phyloP scores from a whole-genome alignment of 92 coral and sea anemone species.

The Porites evermanni region DNA sequence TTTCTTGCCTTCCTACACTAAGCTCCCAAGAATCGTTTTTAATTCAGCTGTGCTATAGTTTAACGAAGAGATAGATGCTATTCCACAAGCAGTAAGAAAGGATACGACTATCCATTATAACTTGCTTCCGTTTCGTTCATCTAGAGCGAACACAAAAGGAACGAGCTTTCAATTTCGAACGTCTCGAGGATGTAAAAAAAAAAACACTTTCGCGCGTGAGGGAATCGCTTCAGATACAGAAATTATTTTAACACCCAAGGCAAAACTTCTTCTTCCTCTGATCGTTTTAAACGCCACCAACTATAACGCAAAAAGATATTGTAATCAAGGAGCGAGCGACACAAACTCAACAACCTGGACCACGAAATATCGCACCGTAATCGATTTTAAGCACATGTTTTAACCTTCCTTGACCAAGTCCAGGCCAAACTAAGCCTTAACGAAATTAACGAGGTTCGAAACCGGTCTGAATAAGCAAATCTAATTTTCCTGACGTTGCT shows the following conservation, averaged over 20 bases:
- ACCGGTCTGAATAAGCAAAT: background rate
- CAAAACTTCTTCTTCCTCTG: background rate
- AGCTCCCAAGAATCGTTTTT: background rate
- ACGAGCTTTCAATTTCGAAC: conserved; percentile 40
- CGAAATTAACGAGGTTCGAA: background rate
- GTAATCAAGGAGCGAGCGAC: background rate
- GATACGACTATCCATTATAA: background rate
- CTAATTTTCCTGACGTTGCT: background rate
- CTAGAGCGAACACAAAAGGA: conserved; percentile 21
- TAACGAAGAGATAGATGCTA: background rate
- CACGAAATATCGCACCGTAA: conserved; percentile 1
- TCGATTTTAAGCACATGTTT: background rate
- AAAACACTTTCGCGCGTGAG: background rate
- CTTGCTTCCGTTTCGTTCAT: conserved; percentile 18
- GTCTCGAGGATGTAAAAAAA: background rate
- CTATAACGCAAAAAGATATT: background rate
- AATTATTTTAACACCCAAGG: background rate
- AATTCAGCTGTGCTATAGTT: background rate
- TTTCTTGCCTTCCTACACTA: background rate
- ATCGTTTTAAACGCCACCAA: background rate
- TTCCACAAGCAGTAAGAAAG: background rate
- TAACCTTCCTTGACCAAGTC: background rate
- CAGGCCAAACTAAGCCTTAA: background rate
- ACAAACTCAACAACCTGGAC: background rate
- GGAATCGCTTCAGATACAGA: background rate